Evolutionary conservation across 2,888 invertebrate genomes (phyloP).

Genomic region (Conus canariensis): DNA sequence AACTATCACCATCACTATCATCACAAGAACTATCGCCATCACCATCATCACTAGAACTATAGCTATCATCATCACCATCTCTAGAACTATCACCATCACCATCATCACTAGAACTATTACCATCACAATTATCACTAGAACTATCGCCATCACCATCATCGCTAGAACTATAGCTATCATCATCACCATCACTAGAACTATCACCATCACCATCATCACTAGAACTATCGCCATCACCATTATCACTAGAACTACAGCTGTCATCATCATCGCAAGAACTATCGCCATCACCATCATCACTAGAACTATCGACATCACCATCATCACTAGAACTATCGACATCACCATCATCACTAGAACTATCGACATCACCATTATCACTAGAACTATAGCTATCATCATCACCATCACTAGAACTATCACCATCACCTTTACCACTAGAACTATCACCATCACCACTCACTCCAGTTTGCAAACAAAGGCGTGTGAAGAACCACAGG

Average conservation of each 20-base stretch:
- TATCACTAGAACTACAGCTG: background rate
- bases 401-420: background rate
- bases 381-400: background rate
- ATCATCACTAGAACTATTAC: background rate
- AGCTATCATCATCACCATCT: slow-evolving; percentile 2
- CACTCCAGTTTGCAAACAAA: slow-evolving; percentile 30
- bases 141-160: slow-evolving; percentile 26
- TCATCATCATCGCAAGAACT: background rate
- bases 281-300: background rate
- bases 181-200: background rate
- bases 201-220: slow-evolving; percentile 23
- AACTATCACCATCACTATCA: background rate
- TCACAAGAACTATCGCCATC: background rate
- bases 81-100: background rate
- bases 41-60: background rate
- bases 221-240: background rate
- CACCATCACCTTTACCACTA: background rate
- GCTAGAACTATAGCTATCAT: too few relatives aligned
- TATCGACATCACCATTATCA: background rate
- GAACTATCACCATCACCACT: slow-evolving; percentile 18
- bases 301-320: background rate
- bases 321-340: background rate
- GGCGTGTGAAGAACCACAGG: slow-evolving; percentile 36
- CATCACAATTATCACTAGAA: background rate
- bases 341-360: background rate